A percentile compares a stretch with the other conserved stretches of the same genome.
Conservation (phyloP, 2,797 vertebrate genomes). For the Zenarchopterus dispar region DNA sequence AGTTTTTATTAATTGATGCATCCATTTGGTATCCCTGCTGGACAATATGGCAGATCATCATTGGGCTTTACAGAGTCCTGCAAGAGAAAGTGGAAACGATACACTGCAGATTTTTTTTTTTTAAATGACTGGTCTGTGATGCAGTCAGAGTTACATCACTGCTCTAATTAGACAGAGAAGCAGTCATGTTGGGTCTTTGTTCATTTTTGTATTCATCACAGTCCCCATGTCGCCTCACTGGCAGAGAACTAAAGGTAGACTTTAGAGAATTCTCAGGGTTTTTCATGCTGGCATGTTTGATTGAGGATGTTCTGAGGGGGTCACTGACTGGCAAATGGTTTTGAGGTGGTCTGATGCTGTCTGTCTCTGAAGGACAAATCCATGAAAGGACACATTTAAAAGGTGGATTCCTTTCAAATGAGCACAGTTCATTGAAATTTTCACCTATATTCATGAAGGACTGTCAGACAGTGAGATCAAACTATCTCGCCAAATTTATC, state of each 20-base stretch:
- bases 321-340: conserved; percentile 51
- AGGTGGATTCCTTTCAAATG: conserved; percentile 12
- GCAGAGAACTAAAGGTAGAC: conserved; percentile 58
- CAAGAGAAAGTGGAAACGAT: conserved; percentile 9
- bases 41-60: background rate
- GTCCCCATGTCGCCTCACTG: conserved; percentile 31
- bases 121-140: conserved; percentile 38
- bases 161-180: conserved; percentile 64
- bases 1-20: background rate
- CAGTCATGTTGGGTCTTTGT: conserved; percentile 49
- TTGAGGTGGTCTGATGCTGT: conserved; percentile 38
- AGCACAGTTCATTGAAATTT: conserved; percentile 1
- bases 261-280: conserved; percentile 56
- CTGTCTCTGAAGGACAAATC: conserved; percentile 40
- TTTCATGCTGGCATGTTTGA: conserved; percentile 60
- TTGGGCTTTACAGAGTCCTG: background rate
- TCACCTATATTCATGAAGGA: conserved; percentile 13
- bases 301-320: conserved; percentile 45
- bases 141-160: conserved; percentile 46
- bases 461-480: conserved; percentile 26
- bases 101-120: conserved; percentile 21
- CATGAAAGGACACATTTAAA: conserved; percentile 20
- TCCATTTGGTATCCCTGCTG: too few relatives aligned
- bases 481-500: conserved; percentile 26
- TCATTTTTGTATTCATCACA: conserved; percentile 51